Evolutionary conservation across 2,113 vertebrate genomes (phyloP).

Genomic region (Jacana jacana): DNA sequence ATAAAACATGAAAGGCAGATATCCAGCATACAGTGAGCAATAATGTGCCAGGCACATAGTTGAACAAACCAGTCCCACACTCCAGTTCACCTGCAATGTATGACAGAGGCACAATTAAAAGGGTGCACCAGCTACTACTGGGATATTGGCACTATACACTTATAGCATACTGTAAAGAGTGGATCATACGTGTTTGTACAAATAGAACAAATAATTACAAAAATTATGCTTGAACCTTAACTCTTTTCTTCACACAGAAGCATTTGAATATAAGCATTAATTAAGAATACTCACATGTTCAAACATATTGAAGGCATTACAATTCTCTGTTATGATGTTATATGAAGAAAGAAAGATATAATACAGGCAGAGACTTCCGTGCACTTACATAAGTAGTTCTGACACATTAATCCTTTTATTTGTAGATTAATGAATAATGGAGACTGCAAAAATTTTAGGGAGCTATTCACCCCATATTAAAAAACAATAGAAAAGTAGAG

Average conservation of each 20-base stretch:
- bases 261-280: background rate
- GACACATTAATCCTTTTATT: background rate
- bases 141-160: background rate
- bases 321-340: background rate
- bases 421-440: background rate
- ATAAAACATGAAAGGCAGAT: background rate
- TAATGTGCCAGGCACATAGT: accelerated
- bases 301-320: background rate
- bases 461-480: background rate
- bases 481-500: background rate
- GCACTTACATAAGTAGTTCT: background rate
- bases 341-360: background rate
- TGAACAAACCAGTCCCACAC: background rate
- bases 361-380: background rate
- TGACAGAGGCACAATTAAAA: background rate
- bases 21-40: background rate
- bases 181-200: background rate
- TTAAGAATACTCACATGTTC: background rate
- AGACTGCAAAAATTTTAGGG: background rate
- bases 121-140: background rate
- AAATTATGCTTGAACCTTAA: background rate
- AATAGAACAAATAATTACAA: background rate
- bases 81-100: background rate
- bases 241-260: background rate
- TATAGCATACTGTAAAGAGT: background rate